Conservation (phyloP, 2,797 vertebrate genomes). For the Eremophila alpestris region DNA sequence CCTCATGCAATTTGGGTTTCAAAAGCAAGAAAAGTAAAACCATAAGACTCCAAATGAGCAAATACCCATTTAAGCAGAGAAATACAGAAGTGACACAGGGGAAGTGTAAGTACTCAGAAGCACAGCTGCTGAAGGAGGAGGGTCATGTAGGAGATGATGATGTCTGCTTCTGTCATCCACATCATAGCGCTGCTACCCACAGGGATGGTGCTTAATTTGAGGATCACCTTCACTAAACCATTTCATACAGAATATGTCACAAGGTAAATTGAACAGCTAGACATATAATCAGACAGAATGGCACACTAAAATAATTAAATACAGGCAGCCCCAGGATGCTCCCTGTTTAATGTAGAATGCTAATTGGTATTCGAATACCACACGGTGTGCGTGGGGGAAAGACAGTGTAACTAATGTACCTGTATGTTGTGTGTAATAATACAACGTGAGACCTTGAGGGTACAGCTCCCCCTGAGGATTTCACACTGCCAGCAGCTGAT, state of each 20-base stretch:
- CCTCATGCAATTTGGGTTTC: neutral
- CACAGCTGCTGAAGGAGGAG: neutral
- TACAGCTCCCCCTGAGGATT: constrained; percentile 59
- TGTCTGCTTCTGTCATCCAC: neutral
- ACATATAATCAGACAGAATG: constrained; percentile 5
- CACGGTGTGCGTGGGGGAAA: constrained; percentile 32
- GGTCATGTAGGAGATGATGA: neutral
- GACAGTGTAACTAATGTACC: constrained; percentile 67
- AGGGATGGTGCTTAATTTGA: constrained; percentile 27
- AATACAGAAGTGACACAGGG: neutral
- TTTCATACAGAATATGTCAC: constrained; percentile 35
- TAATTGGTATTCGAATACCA: constrained; percentile 42
- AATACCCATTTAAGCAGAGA: neutral
- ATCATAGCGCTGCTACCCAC: neutral
- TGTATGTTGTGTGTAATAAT: constrained; percentile 34
- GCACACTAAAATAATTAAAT: constrained; percentile 50
- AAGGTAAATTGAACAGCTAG: constrained; percentile 57
- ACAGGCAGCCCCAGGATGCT: constrained; percentile 48
- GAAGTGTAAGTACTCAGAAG: neutral
- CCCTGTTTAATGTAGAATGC: constrained; percentile 58
- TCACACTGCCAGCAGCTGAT: constrained; percentile 57
- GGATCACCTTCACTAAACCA: constrained; percentile 20
- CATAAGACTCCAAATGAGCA: neutral
- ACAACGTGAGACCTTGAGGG: constrained; percentile 52
- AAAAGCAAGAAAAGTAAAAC: neutral